Percentiles rank a stretch among this genome's conserved stretches.
These are phyloP conservation scores for Pteropus alecto DNA, from an alignment of 2,113 vertebrate genomes.

Conservation along the genomic window DNA sequence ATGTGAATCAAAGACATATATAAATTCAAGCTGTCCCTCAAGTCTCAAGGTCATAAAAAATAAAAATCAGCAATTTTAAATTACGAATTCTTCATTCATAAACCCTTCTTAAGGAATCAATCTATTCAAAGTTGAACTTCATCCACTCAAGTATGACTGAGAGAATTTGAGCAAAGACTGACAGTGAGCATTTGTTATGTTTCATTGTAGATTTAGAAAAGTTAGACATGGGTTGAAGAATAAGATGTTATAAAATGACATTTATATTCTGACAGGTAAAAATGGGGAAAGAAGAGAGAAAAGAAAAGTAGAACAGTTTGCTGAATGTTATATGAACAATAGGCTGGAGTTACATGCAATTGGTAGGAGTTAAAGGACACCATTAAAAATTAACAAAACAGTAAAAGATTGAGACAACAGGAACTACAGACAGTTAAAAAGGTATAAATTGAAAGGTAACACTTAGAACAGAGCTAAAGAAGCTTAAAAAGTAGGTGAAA, in stretches of 20 bases:
- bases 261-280: background rate
- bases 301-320: background rate
- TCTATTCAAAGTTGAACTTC: conserved; percentile 5
- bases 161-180: background rate
- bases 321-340: background rate
- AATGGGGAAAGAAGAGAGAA: background rate
- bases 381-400: background rate
- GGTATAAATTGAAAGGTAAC: background rate
- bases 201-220: background rate
- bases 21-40: background rate
- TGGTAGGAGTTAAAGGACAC: background rate
- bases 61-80: background rate
- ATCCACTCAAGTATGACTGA: background rate
- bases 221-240: background rate
- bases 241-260: background rate
- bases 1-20: background rate
- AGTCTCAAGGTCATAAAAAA: background rate
- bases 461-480: background rate
- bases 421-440: background rate
- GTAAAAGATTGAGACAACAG: background rate
- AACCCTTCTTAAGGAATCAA: background rate
- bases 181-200: background rate
- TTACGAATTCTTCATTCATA: background rate
- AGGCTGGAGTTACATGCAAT: background rate
- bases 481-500: background rate